Evolutionary conservation across 2,797 vertebrate species (phyloP).

Genomic region (Malacoctenus gilli): DNA sequence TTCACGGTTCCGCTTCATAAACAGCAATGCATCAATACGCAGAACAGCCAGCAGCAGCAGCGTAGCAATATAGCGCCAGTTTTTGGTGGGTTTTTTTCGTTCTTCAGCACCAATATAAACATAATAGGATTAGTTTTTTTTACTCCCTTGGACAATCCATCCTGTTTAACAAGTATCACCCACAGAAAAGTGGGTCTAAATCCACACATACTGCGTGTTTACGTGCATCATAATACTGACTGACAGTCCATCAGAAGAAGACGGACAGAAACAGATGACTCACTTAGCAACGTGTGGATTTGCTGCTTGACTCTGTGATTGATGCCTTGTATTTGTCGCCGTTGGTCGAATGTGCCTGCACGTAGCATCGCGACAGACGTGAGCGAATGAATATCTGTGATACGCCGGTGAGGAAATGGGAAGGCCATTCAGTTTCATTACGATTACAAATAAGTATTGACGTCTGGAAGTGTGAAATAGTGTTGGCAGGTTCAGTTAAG

Average conservation of each 20-base stretch:
- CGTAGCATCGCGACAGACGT: neutral
- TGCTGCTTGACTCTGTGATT: conserved; percentile 25
- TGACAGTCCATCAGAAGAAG: conserved; percentile 15
- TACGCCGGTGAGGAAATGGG: neutral
- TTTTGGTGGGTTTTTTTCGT: no score
- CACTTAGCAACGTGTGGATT: conserved; percentile 18
- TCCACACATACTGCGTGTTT: conserved; percentile 1
- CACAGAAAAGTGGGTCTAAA: no score
- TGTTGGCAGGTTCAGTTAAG: no score
- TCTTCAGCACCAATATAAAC: no score
- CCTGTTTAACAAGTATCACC: conserved; percentile 1
- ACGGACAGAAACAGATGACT: conserved; percentile 35
- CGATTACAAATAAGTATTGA: no score
- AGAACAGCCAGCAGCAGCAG: no score
- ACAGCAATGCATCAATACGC: no score
- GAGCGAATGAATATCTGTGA: conserved; percentile 6
- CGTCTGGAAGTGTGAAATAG: neutral
- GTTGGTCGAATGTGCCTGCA: neutral
- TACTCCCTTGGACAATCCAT: conserved; percentile 1
- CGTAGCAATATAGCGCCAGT: no score
- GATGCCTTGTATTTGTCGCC: conserved; percentile 19
- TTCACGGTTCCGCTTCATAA: no score
- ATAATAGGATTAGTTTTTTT: conserved; percentile 23
- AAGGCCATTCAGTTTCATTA: neutral
- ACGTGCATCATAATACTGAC: neutral